A percentile compares a stretch with the other conserved stretches of the same genome.
These are phyloP conservation scores for Pseudois nayaur DNA, from an alignment of 2,113 vertebrate species.

Conservation along the genomic window DNA sequence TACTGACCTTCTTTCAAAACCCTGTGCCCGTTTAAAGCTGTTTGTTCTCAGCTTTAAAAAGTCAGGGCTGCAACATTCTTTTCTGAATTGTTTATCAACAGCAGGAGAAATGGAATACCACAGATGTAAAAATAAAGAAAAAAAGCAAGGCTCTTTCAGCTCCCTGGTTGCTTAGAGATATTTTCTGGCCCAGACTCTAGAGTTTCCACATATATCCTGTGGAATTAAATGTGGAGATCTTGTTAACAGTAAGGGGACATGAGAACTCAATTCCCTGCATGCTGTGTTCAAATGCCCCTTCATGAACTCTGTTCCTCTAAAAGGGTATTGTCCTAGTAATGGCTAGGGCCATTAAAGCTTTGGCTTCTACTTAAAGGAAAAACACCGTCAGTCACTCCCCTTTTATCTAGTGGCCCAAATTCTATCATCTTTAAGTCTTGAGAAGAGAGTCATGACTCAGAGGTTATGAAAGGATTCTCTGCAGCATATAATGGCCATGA, in stretches of 20 bases:
- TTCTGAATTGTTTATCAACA: constrained; percentile 61
- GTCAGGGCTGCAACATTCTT: not conserved
- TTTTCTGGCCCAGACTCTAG: not conserved
- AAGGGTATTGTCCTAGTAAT: not conserved
- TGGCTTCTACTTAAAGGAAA: constrained; percentile 15
- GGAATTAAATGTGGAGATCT: not conserved
- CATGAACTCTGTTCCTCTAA: not conserved
- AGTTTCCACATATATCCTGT: not conserved
- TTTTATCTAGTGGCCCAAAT: not conserved
- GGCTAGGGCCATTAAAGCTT: not conserved
- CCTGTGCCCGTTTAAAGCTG: not conserved
- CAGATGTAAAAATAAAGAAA: constrained; percentile 8
- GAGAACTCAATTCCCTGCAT: not conserved
- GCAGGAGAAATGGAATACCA: constrained; percentile 27
- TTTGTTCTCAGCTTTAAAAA: constrained; percentile 30
- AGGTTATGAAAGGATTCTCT: not conserved
- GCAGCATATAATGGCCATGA: not conserved
- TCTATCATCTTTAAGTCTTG: not conserved
- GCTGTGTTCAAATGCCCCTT: not conserved
- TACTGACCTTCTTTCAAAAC: constrained; percentile 4
- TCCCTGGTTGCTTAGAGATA: constrained; percentile 16
- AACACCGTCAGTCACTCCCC: not conserved
- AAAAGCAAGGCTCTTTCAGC: not conserved
- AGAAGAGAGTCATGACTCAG: not conserved
- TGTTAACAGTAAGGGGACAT: not conserved